Conservation (phyloP, 2,888 invertebrate genomes). For the Scelioninae gen. 2 region DNA sequence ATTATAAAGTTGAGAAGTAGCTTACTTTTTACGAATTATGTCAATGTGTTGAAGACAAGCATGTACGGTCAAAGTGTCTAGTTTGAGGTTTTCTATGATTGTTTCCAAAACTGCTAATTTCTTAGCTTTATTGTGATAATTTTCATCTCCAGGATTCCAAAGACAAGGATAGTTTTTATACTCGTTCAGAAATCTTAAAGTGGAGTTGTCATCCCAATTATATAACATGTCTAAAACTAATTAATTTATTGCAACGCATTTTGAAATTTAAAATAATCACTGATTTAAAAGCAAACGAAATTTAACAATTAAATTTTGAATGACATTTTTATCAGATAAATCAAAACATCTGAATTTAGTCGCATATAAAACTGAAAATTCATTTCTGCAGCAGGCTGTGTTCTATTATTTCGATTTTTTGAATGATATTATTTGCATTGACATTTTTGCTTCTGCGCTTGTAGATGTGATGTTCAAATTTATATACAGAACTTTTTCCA, state of each 20-base stretch:
- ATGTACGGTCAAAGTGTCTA: constrained; percentile 57
- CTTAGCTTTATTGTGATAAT: constrained; percentile 62
- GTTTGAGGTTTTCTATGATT: constrained; percentile 61
- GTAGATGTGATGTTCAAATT: not conserved
- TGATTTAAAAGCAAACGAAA: not conserved
- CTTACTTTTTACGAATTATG: constrained; percentile 66
- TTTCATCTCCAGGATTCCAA: constrained; percentile 65
- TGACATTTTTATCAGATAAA: constrained; percentile 22
- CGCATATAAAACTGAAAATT: not conserved
- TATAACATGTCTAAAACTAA: constrained; percentile 61
- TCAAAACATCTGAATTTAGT: constrained; percentile 32
- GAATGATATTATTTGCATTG: not conserved
- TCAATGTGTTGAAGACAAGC: constrained; percentile 65
- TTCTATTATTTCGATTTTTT: not conserved
- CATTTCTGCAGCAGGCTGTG: no score
- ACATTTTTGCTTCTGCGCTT: no score
- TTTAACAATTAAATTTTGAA: constrained; percentile 14
- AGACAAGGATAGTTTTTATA: constrained; percentile 67
- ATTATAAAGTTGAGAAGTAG: no score
- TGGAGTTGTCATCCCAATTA: constrained; percentile 65
- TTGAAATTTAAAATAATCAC: constrained; percentile 17
- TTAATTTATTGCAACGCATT: constrained; percentile 27
- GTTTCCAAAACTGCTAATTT: constrained; percentile 62
- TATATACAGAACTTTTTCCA: not conserved
- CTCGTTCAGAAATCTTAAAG: constrained; percentile 61